A percentile compares a stretch with the other conserved stretches of the same genome.
phyloP scores from a whole-genome alignment of 1,140 invertebrate genomes.

The Drosophila varians region DNA sequence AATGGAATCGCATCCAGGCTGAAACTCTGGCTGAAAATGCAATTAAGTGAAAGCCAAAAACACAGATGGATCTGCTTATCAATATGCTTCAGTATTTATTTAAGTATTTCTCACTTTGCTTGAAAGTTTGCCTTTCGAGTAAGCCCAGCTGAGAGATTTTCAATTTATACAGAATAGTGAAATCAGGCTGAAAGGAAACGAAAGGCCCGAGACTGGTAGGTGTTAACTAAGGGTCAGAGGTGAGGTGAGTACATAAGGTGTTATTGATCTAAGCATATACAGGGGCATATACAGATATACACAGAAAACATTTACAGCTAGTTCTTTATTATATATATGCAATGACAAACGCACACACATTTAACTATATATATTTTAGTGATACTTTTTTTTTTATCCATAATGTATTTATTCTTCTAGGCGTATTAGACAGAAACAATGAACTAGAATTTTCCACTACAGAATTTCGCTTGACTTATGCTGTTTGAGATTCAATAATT shows the following conservation, averaged over 20 bases:
- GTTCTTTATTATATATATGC: constrained; percentile 17
- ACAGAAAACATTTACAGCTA: constrained; percentile 44
- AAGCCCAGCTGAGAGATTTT: constrained; percentile 48
- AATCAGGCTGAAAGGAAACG: constrained; percentile 8
- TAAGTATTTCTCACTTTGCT: constrained; percentile 68
- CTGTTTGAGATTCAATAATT: constrained; percentile 46
- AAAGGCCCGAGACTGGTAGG: not conserved
- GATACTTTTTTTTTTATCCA: constrained; percentile 39
- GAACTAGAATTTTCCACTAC: constrained; percentile 66
- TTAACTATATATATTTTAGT: constrained; percentile 34
- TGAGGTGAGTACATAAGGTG: constrained; percentile 7
- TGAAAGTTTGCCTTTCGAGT: constrained; percentile 34
- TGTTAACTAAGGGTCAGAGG: constrained; percentile 27
- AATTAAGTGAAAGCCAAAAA: constrained; percentile 37
- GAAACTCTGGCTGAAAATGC: constrained; percentile 21
- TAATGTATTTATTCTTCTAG: constrained; percentile 26
- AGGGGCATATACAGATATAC: constrained; percentile 25
- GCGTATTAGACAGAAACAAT: constrained; percentile 62
- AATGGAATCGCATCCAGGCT: constrained; percentile 1
- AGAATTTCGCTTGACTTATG: constrained; percentile 29
- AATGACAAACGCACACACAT: constrained; percentile 45
- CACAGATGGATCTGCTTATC: constrained; percentile 53
- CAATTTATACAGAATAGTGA: constrained; percentile 47
- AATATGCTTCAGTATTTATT: constrained; percentile 76
- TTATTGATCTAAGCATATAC: constrained; percentile 39